phyloP scores from a whole-genome alignment of 1,140 invertebrate species.

The Monomorium pharaonis region DNA sequence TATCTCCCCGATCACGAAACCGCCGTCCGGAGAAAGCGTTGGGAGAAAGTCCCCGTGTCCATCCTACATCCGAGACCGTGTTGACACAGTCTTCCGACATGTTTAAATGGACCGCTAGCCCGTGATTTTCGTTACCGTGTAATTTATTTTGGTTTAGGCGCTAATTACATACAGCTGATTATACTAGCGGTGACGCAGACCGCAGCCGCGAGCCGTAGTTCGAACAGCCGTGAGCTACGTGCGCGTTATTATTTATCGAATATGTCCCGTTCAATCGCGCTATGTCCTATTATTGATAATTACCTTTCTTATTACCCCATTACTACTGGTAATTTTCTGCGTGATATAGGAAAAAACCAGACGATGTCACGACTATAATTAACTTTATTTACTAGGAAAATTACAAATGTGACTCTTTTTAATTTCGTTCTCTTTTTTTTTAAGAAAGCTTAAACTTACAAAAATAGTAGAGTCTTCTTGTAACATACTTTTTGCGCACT shows the following conservation, averaged over 20 bases:
- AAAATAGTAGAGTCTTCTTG: neutral
- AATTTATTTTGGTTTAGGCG: neutral
- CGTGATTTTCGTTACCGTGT: neutral
- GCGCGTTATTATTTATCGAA: neutral
- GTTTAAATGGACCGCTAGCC: constrained; percentile 48
- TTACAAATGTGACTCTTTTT: neutral
- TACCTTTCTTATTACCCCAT: too few species aligned
- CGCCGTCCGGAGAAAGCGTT: constrained; percentile 75
- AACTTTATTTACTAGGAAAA: neutral
- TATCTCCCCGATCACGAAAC: constrained; percentile 60
- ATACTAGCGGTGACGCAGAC: neutral
- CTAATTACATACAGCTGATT: neutral
- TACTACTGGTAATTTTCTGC: neutral
- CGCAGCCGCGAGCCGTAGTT: neutral
- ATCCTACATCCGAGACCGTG: constrained; percentile 65
- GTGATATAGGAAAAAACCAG: neutral
- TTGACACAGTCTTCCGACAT: constrained; percentile 74
- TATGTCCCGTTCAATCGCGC: neutral
- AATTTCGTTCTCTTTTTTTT: neutral
- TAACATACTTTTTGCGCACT: neutral
- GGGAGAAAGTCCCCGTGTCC: constrained; percentile 77
- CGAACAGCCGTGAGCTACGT: neutral
- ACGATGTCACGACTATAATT: neutral
- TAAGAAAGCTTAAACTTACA: neutral
- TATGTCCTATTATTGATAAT: neutral